Evolutionary conservation across 2,888 invertebrate genomes (phyloP), one percentile per base, ranked within the genome.

Genomic region (Idaea straminata): DNA sequence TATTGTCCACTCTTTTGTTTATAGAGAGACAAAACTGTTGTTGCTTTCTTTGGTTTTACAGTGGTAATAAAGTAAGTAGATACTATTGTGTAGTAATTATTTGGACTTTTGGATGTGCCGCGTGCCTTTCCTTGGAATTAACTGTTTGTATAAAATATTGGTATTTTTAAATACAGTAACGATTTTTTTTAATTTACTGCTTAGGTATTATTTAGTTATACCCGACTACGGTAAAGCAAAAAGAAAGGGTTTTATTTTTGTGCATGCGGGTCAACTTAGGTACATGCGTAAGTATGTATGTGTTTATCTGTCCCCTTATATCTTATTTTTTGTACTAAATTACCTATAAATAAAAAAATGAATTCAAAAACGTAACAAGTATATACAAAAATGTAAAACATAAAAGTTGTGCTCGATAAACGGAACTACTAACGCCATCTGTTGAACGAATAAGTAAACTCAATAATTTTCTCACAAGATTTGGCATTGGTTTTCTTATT

Each of bases 111-210:
- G 47, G 7, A 13, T 47, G 47, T 57, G 64, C 64, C 64, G 68
- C 62, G 60, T 63, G 62, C 64, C 35, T 10, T 16, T 66, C 63
- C 68, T 61, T 35, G 13, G 68, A 63, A 68, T 47, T 47, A 47
- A 47, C 47, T 47, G 47, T 47, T 10, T 4, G 47, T 25, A 25
- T 25, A 25, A 25, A 25, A 25, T 25, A 3, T 25, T 25, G 25
- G 25, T 25, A 25, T 25, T 25, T 25, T 25, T 25, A 2, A 25
- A 25, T 25, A 25, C 25, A 25, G 25, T 25, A 25, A 25, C 25
- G 25, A 25, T 25, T 25, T 2, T 25, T 25, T 25, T 25, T 2
- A 25, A 25, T 25, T 25, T 25, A 25, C 25, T 25, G 25, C 25
- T 25, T 2, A 25, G 25, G 25, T 25, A 25, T 1, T 25, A 25